Conservation (phyloP, 2,797 vertebrate genomes). For the Lithobates pipiens region DNA sequence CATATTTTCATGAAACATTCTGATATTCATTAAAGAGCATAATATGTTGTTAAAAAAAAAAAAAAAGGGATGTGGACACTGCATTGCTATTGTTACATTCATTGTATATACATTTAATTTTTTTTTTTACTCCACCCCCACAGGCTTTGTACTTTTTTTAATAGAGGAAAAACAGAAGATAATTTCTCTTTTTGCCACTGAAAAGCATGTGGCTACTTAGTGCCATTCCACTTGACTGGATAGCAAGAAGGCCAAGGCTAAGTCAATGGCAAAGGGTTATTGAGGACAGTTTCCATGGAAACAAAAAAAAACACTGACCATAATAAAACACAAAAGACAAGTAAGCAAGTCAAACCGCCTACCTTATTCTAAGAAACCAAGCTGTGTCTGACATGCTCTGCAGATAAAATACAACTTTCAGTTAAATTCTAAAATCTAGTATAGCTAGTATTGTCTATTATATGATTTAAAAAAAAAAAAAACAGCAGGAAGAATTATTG, state of each 20-base stretch:
- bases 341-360: conserved; percentile 8
- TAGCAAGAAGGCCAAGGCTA: conserved; percentile 29
- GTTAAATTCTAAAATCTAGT: neutral
- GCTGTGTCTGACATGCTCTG: neutral
- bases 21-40: neutral
- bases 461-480: too few relatives aligned
- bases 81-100: neutral
- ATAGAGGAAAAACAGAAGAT: neutral
- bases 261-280: conserved; percentile 10
- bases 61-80: too few relatives aligned
- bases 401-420: neutral
- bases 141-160: neutral
- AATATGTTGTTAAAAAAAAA: neutral
- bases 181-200: conserved; percentile 5
- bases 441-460: too few relatives aligned
- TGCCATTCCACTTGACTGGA: conserved; percentile 31
- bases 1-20: too few relatives aligned
- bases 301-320: conserved; percentile 14
- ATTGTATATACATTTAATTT: neutral
- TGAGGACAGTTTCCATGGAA: conserved; percentile 31
- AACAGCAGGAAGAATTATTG: too few relatives aligned
- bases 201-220: conserved; percentile 29
- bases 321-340: conserved; percentile 14
- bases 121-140: neutral
- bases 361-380: neutral